These are phyloP conservation scores for Operophtera brumata DNA, from an alignment of 2,888 invertebrate genomes.

Conservation along the genomic window DNA sequence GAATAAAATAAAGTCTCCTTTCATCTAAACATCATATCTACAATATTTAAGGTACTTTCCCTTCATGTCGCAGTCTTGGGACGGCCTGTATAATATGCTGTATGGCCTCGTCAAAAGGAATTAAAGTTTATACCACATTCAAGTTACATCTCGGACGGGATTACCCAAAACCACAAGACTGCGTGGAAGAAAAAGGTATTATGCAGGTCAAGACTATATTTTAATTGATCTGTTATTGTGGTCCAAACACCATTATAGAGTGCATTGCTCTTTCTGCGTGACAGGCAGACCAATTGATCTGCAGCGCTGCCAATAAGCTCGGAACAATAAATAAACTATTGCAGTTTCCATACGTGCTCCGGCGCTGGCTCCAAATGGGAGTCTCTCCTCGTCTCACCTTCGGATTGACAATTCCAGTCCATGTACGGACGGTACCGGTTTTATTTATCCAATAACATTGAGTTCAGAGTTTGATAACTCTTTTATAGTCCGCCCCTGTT, in stretches of 20 bases:
- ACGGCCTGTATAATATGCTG: no score
- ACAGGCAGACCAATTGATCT: not conserved
- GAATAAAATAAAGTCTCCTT: no score
- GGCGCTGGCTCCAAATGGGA: slow-evolving; percentile 9
- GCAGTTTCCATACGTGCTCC: not conserved
- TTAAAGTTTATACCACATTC: not conserved
- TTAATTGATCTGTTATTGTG: not conserved
- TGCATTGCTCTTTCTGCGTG: not conserved
- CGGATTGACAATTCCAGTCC: slow-evolving; percentile 15
- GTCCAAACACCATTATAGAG: not conserved
- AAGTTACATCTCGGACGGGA: not conserved
- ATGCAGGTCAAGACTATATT: not conserved
- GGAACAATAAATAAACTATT: not conserved
- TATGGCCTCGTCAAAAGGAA: not conserved
- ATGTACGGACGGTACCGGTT: slow-evolving; percentile 16
- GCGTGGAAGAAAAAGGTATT: not conserved
- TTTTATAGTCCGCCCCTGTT: slow-evolving; percentile 16
- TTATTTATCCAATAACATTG: slow-evolving; percentile 25
- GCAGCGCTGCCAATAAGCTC: not conserved
- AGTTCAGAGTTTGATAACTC: slow-evolving; percentile 19
- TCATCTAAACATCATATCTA: no score
- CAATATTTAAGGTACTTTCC: no score
- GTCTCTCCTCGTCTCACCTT: slow-evolving; percentile 18
- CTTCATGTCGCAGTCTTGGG: no score
- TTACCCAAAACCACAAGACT: not conserved